Evolutionary conservation across 2,888 invertebrate genomes (phyloP).

Genomic region (Dyspetes luteomarginatus): DNA sequence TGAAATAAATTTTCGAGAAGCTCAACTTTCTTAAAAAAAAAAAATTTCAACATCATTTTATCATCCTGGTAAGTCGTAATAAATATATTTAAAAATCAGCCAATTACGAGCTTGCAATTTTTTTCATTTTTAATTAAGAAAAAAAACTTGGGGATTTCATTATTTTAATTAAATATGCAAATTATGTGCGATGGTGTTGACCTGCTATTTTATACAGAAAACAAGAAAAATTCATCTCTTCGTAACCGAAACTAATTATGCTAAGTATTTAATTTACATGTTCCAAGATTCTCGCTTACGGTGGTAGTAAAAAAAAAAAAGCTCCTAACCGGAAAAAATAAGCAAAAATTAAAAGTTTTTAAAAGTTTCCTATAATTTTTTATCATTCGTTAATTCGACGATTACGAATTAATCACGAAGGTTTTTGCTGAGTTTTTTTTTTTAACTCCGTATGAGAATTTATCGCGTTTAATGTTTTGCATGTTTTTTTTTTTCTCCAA

Average conservation of each 20-base stretch:
- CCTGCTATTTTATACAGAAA: conserved; percentile 8
- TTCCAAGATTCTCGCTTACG: background rate
- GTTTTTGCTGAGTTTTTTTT: background rate
- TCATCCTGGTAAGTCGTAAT: conserved; percentile 3
- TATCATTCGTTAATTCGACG: conserved; percentile 3
- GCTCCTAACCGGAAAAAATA: background rate
- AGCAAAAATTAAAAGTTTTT: background rate
- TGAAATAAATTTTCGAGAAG: background rate
- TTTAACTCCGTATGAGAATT: background rate
- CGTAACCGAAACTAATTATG: conserved; percentile 15
- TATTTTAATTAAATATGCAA: conserved; percentile 5
- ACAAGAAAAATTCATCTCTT: background rate
- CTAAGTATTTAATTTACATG: conserved; percentile 4
- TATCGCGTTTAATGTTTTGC: background rate
- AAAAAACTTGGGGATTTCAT: background rate
- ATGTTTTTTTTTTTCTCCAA: background rate
- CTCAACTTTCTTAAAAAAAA: background rate
- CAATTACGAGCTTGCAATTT: too few relatives aligned
- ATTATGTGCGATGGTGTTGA: background rate
- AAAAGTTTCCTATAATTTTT: background rate
- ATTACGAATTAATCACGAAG: background rate
- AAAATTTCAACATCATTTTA: background rate
- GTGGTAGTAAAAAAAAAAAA: background rate
- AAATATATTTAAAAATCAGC: background rate
- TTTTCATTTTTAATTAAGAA: too few relatives aligned